Percentiles rank a stretch among this genome's conserved stretches.
phyloP scores from a whole-genome alignment of 2,113 vertebrate genomes.

The Forbesichthys agassizii region DNA sequence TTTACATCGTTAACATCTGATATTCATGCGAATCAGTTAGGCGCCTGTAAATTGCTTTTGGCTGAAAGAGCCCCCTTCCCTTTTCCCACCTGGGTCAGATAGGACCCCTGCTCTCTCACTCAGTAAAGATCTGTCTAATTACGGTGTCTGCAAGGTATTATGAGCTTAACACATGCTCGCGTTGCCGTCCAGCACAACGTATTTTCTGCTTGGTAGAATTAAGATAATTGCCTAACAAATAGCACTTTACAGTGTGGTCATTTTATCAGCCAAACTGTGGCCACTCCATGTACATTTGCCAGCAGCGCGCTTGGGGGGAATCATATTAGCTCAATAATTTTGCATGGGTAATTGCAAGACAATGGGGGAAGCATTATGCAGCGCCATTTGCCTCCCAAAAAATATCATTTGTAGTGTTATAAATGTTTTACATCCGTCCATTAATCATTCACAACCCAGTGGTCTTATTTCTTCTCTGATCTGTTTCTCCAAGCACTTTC shows the following conservation, averaged over 20 bases:
- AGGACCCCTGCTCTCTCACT: conserved; percentile 42
- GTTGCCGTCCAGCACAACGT: conserved; percentile 43
- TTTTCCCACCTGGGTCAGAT: conserved; percentile 39
- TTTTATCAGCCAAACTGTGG: conserved; percentile 38
- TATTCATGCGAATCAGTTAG: conserved; percentile 62
- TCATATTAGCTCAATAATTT: conserved; percentile 24
- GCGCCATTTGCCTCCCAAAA: conserved; percentile 35
- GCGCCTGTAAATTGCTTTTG: conserved; percentile 65
- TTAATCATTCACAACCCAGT: conserved; percentile 45
- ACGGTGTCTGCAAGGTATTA: conserved; percentile 62
- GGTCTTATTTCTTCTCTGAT: conserved; percentile 44
- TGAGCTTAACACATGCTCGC: conserved; percentile 52
- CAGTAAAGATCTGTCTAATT: conserved; percentile 68
- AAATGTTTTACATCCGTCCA: conserved; percentile 20
- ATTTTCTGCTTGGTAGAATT: conserved; percentile 70
- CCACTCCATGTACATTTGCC: conserved; percentile 31
- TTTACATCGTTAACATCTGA: conserved; percentile 67
- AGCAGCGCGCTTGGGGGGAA: conserved; percentile 8
- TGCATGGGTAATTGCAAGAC: conserved; percentile 49
- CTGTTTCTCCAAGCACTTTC: conserved; percentile 48
- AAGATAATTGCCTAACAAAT: conserved; percentile 73
- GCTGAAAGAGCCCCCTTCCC: conserved; percentile 34
- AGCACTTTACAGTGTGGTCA: conserved; percentile 56
- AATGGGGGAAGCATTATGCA: conserved; percentile 17
- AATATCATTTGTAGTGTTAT: conserved; percentile 33